Percentiles rank a stretch among this genome's conserved stretches.
phyloP scores from a whole-genome alignment of 2,888 invertebrate species.

The Cantharis rufa region DNA sequence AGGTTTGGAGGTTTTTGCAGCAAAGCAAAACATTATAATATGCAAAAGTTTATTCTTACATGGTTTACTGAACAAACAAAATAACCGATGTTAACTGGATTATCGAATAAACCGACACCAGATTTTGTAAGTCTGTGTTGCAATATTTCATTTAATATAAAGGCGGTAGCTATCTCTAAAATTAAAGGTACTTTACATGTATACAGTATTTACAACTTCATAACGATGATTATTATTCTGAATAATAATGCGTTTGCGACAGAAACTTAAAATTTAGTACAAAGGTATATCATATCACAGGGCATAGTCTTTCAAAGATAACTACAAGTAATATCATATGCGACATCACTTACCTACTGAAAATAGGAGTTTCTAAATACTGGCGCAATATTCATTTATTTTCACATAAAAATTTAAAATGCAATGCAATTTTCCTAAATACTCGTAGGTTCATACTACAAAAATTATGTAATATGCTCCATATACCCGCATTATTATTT shows the following conservation, averaged over 20 bases:
- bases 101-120: background rate
- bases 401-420: no score
- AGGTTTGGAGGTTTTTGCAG: background rate
- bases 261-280: background rate
- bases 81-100: background rate
- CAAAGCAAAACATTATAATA: background rate
- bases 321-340: background rate
- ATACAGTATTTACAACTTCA: background rate
- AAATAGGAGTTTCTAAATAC: background rate
- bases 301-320: background rate
- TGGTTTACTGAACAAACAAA: background rate
- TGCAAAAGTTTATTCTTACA: background rate
- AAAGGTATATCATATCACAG: background rate
- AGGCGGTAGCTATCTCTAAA: background rate
- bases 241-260: background rate
- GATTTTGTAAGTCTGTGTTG: background rate
- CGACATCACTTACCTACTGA: background rate
- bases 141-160: background rate
- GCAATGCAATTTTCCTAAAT: no score
- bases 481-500: no score
- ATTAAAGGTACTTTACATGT: background rate
- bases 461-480: no score
- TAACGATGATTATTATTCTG: background rate
- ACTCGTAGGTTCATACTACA: no score
- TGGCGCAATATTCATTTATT: background rate